These are phyloP conservation scores for Pogonus chalceus DNA, from an alignment of 1,140 invertebrate genomes.

Conservation along the genomic window DNA sequence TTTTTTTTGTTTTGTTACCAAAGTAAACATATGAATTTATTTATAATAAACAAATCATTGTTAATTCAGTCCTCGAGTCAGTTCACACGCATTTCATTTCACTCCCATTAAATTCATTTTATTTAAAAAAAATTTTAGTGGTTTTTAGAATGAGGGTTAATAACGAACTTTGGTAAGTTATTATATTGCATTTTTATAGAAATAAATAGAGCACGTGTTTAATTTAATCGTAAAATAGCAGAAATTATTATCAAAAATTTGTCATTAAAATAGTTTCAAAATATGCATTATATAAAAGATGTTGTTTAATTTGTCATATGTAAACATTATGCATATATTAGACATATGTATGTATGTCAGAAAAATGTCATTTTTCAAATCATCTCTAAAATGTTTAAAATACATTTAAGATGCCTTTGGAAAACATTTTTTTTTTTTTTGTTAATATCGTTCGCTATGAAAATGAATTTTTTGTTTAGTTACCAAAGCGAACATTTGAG, in stretches of 20 bases:
- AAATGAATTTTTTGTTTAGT: neutral
- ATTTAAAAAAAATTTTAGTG: neutral
- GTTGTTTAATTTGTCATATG: too few species aligned
- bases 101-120: neutral
- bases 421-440: too few species aligned
- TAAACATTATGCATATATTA: too few species aligned
- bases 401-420: neutral
- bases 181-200: neutral
- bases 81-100: neutral
- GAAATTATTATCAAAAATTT: too few species aligned
- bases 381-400: neutral
- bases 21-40: neutral
- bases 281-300: too few species aligned
- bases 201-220: neutral
- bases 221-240: too few species aligned
- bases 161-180: neutral
- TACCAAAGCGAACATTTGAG: neutral
- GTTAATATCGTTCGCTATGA: neutral
- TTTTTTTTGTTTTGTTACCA: neutral
- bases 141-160: neutral
- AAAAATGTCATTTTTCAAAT: too few species aligned
- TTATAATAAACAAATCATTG: neutral
- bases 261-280: too few species aligned
- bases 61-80: neutral
- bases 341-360: too few species aligned